Base-by-base conservation (phyloP, 2,113 vertebrate species). In the Todiramphus saurophagus region DNA sequence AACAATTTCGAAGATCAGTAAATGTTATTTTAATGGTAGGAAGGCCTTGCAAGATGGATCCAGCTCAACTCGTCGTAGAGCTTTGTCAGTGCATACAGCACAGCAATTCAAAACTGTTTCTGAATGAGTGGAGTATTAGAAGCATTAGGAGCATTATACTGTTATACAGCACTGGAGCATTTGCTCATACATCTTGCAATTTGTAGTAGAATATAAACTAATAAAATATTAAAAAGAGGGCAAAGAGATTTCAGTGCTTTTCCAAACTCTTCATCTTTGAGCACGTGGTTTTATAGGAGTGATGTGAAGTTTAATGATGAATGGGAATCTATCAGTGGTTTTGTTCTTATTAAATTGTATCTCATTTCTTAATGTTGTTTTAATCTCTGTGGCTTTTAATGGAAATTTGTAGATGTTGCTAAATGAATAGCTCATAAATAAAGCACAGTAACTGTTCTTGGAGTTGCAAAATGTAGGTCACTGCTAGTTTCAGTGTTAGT, bases 151-250 rank as follows among this genome's bases (percentile, higher is more conserved):
- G 85, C 31, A 85, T 76, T 58, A 21, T n/a, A 24, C 35, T 74
- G 77, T 96, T 96, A 82, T 10, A 88, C 5, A 39, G 74, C 72
- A 93, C 69, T 91, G 91, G 87, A 96, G 81, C 59, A 10, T 23
- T 87, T 86, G 60, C 79, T 93, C 86, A 83, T 94, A 93, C 96
- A 96, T 97, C 77, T 96, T 97, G 67, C 37, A n/a, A 67, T 87
- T 91, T 97, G 89, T 94, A 73, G 48, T 83, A 78, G 50, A 94
- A 89, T 90, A 80, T 94, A 68, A 96, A 87, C 83, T 84, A 94
- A 94, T 64, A 90, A 93, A 96, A 55, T 46, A 66, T 95, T 68
- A 74, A 93, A 90, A 93, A 91, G 48, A 87, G 55, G 33, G 74
- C 33, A 83, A 79, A 96, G 79, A 73, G 51, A 73, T 87, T 81